These are phyloP conservation scores for Thamnophis sirtalis DNA, from an alignment of 2,113 vertebrate species.

Conservation along the genomic window DNA sequence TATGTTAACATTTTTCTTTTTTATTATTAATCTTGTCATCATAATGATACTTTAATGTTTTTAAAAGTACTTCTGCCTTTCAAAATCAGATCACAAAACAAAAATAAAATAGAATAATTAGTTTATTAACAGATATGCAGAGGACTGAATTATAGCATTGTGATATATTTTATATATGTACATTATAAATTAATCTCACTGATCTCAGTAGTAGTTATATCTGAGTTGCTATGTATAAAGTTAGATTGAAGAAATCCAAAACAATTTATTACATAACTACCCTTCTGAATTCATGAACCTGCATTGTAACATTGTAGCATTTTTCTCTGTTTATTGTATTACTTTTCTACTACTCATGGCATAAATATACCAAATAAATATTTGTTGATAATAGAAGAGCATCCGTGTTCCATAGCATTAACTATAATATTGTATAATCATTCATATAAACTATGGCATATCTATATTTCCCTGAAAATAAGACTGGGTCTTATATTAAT, in stretches of 20 bases:
- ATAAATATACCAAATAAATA: not conserved
- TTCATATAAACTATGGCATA: no score
- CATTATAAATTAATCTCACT: not conserved
- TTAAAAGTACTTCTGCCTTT: not conserved
- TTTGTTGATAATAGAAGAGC: not conserved
- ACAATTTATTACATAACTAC: not conserved
- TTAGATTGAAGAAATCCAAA: not conserved
- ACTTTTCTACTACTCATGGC: not conserved
- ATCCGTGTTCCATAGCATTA: not conserved
- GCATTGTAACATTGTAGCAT: not conserved
- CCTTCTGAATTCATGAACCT: not conserved
- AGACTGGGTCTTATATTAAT: no score
- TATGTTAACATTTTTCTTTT: not conserved
- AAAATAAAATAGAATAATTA: not conserved
- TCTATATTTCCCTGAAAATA: no score
- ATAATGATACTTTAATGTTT: not conserved
- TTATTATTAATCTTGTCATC: not conserved
- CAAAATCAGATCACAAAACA: not conserved
- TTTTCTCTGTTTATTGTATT: not conserved
- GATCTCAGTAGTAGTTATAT: not conserved
- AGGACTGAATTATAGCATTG: not conserved
- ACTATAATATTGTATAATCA: not conserved
- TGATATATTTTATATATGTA: not conserved
- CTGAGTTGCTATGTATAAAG: not conserved
- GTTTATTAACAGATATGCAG: not conserved